A percentile compares a stretch with the other conserved stretches of the same genome.
Evolutionary conservation across 2,888 invertebrate genomes (phyloP).

Genomic region (Clanis bilineata): DNA sequence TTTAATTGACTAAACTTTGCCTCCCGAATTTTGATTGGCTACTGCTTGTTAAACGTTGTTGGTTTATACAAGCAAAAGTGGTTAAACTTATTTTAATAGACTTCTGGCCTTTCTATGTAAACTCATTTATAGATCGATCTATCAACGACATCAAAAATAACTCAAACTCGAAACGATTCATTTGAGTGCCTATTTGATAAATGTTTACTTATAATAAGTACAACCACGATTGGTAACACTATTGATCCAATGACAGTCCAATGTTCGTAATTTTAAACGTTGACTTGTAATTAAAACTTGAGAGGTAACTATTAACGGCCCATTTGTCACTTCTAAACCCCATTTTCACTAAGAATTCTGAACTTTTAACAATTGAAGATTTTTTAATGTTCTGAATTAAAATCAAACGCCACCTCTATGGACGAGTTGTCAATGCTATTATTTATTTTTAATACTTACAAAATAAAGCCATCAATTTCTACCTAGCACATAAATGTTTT

Average conservation of each 20-base stretch:
- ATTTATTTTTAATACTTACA: no score
- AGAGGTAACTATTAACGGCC: not conserved
- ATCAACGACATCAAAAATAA: no score
- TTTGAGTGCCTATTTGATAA: not conserved
- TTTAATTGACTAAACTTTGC: conserved; percentile 1
- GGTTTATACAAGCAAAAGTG: not conserved
- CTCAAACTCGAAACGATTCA: no score
- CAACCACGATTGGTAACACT: not conserved
- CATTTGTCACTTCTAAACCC: not conserved
- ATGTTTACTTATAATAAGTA: not conserved
- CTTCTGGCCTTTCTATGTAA: no score
- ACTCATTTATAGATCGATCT: no score
- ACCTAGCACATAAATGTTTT: no score
- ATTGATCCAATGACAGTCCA: not conserved
- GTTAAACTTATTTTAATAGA: no score
- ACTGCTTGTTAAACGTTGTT: not conserved
- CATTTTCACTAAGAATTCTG: not conserved
- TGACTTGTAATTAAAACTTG: not conserved
- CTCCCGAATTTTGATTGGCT: not conserved
- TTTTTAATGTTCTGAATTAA: not conserved
- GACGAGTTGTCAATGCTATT: no score
- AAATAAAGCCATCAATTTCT: no score
- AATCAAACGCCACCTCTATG: not conserved
- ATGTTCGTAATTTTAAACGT: not conserved
- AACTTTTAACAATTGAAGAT: not conserved